phyloP scores from a whole-genome alignment of 92 coral and sea anemone genomes.

The Parazoanthus darwini region DNA sequence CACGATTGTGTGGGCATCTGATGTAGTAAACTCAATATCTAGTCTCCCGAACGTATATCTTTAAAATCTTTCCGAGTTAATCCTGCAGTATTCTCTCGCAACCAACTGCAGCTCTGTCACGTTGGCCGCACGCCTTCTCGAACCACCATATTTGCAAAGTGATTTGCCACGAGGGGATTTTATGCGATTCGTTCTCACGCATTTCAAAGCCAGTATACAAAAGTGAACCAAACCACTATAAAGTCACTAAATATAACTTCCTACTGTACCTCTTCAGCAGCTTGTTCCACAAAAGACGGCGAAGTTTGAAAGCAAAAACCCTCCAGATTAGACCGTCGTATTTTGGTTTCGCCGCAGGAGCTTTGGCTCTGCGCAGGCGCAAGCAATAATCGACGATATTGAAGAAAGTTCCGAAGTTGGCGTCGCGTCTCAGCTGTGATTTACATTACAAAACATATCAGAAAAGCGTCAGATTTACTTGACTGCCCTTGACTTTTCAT shows the following conservation, averaged over 20 bases:
- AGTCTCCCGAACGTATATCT: constrained; percentile 21
- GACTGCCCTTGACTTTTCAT: constrained; percentile 36
- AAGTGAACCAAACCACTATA: constrained; percentile 16
- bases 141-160: constrained; percentile 50
- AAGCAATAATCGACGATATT: constrained; percentile 96
- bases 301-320: constrained; percentile 68
- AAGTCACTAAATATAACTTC: neutral
- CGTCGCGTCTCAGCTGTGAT: constrained; percentile 85
- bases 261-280: constrained; percentile 27
- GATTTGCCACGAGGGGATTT: constrained; percentile 38
- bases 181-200: constrained; percentile 32
- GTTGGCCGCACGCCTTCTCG: constrained; percentile 89
- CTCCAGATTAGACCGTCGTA: constrained; percentile 71
- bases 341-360: constrained; percentile 94
- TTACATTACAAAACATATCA: constrained; percentile 86
- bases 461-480: constrained; percentile 63
- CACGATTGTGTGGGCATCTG: neutral
- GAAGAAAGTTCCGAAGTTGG: constrained; percentile 80
- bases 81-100: constrained; percentile 9
- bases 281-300: constrained; percentile 69
- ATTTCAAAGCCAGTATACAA: constrained; percentile 22
- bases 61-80: neutral
- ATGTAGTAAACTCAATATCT: neutral
- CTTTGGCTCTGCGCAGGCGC: constrained; percentile 90
- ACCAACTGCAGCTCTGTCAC: constrained; percentile 66